Evolutionary conservation across 2,888 invertebrate genomes (phyloP).

Genomic region (Tillus elongatus): DNA sequence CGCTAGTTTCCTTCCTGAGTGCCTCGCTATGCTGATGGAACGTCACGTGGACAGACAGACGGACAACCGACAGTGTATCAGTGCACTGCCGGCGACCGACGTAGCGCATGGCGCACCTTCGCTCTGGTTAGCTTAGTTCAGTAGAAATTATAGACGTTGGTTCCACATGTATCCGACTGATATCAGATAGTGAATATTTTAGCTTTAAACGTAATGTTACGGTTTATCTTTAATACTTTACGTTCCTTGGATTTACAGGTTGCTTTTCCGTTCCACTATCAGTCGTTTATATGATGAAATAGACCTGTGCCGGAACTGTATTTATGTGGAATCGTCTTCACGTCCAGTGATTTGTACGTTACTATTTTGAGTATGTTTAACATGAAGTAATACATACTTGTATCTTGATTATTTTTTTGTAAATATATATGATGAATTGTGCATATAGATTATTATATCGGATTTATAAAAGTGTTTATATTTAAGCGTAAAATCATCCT

Average conservation of each 20-base stretch:
- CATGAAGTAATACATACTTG: conserved; percentile 32
- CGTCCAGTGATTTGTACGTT: conserved; percentile 41
- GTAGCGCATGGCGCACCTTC: conserved; percentile 30
- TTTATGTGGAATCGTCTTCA: conserved; percentile 38
- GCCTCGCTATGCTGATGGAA: conserved; percentile 43
- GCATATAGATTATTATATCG: conserved; percentile 42
- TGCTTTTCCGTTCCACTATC: too few relatives aligned
- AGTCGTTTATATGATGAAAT: conserved; percentile 30
- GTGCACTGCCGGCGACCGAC: conserved; percentile 28
- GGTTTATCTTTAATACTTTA: background rate
- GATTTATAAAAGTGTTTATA: conserved; percentile 41
- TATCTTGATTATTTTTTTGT: conserved; percentile 41
- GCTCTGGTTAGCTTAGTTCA: conserved; percentile 38
- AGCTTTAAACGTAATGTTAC: background rate
- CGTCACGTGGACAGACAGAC: conserved; percentile 36
- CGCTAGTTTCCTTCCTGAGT: conserved; percentile 43
- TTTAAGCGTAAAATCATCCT: conserved; percentile 35
- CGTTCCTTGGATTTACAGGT: too few relatives aligned
- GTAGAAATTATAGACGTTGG: conserved; percentile 30
- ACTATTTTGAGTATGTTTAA: conserved; percentile 32
- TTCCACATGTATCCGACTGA: conserved; percentile 33
- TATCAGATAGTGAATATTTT: conserved; percentile 18
- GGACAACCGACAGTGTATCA: conserved; percentile 32
- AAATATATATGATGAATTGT: conserved; percentile 42
- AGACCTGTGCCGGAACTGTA: conserved; percentile 38